These are phyloP conservation scores for Choloepus hoffmanni DNA, from an alignment of 2,113 vertebrate genomes.

Conservation along the genomic window DNA sequence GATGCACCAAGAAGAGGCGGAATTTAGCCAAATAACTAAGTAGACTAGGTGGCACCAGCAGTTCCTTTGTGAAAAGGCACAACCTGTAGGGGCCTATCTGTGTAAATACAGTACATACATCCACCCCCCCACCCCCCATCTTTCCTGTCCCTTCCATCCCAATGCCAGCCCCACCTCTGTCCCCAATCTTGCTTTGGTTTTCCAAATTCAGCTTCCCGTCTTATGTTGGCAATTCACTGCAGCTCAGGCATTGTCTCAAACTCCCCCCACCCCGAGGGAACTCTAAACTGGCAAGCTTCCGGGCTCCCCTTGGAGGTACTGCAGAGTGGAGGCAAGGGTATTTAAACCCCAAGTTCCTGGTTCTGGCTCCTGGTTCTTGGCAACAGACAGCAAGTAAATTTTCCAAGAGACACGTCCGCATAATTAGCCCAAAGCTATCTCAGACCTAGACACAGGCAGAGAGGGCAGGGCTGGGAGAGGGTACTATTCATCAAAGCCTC, in stretches of 20 bases:
- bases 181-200: neutral
- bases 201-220: neutral
- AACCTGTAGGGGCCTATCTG: neutral
- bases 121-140: too few species aligned
- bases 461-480: constrained; percentile 55
- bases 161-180: neutral
- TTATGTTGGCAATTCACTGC: neutral
- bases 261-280: neutral
- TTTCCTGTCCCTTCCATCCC: too few species aligned
- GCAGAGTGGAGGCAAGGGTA: constrained; percentile 35
- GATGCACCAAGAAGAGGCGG: neutral
- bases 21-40: neutral
- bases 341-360: constrained; percentile 63
- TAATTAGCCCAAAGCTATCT: constrained; percentile 72
- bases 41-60: neutral
- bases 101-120: neutral
- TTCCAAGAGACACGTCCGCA: constrained; percentile 60
- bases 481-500: constrained; percentile 72
- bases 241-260: neutral
- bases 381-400: constrained; percentile 66
- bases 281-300: constrained; percentile 23
- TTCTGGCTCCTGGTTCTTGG: constrained; percentile 60
- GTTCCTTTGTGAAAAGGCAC: neutral
- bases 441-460: constrained; percentile 41
- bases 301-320: neutral